Base-by-base conservation (phyloP, 2,888 invertebrate genomes). In the Tenthredo livida region DNA sequence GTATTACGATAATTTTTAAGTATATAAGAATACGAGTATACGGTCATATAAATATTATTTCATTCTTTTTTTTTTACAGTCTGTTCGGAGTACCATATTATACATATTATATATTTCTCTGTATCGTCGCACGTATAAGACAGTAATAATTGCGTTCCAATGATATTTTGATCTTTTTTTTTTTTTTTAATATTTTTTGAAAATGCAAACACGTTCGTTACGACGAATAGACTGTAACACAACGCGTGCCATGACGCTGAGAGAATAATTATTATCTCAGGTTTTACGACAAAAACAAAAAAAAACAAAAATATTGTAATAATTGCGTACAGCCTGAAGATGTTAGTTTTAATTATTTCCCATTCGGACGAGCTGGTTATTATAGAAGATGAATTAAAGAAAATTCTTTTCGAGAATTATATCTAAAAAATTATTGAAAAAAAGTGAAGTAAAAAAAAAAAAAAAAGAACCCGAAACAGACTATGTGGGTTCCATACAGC, bases 401-500 rank as follows among this genome's bases (percentile, higher is more conserved):
- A 50, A 75, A 77, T n/a, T 21, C 15, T 1, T 47, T 50, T 54
- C 50, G 50, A 17, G 50, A 25, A 77, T 77, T 47, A 15, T 47
- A 15, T 29, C 47, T 65, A 2, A 70, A 70, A n/a, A 7, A 43
- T 43, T 10, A 73, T 40, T 37, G 37, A 29, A 21, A n/a, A 72
- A 40, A 40, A 72, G n/a, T 5, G 0, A 78, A 78, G 6, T 29
- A 29, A 65, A 9, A 29, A 29, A 10, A 37, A n/a, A 33, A 3
- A 80, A 40, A 73, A 25, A 61, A 47, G 61, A 25, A 43, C 50
- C 72, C 83, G 25, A 84, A 73, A 58, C 47, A 37, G 72, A 78
- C 61, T 58, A 84, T 88, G 87, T 89, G 89, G 89, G 90, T 91
- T 90, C 90, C 91, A 90, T 91, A 93, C 91, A 91, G 93, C 92